A percentile compares a stretch with the other conserved stretches of the same genome.
These are phyloP conservation scores for Hippoglossus stenolepis DNA, from an alignment of 2,113 vertebrate genomes.

Conservation along the genomic window DNA sequence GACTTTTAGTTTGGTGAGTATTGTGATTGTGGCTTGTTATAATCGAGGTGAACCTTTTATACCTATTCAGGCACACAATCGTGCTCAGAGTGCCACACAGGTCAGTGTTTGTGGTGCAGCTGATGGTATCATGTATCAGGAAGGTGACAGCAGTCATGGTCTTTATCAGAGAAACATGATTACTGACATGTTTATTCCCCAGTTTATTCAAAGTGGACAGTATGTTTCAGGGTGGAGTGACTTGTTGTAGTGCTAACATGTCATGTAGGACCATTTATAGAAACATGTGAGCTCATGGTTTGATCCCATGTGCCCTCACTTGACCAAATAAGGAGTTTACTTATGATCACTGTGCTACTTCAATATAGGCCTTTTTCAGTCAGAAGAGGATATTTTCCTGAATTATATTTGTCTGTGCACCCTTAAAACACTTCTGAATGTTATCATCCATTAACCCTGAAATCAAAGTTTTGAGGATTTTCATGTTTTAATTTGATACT, in stretches of 20 bases:
- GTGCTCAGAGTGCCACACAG: conserved; percentile 6
- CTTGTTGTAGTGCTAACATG: conserved; percentile 22
- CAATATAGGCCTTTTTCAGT: neutral
- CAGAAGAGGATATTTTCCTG: neutral
- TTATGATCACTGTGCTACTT: neutral
- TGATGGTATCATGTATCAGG: conserved; percentile 40
- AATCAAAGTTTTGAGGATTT: neutral
- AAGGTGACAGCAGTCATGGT: conserved; percentile 16
- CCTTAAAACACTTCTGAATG: neutral
- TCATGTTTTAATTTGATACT: neutral
- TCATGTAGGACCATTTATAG: conserved; percentile 30
- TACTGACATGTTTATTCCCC: conserved; percentile 61
- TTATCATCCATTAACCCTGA: neutral
- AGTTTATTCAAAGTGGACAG: conserved; percentile 46
- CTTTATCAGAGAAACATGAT: conserved; percentile 21
- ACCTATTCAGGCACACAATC: conserved; percentile 10
- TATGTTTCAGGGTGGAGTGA: conserved; percentile 37
- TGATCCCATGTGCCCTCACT: conserved; percentile 6
- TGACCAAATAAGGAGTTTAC: conserved; percentile 37
- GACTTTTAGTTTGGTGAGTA: neutral
- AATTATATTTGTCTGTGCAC: neutral
- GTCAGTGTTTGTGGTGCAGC: conserved; percentile 8
- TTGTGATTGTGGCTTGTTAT: neutral
- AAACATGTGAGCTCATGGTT: conserved; percentile 45
- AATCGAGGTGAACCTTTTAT: conserved; percentile 25